Evolutionary conservation across 2,888 invertebrate species (phyloP).

Genomic region (Ichneumon xanthorius): DNA sequence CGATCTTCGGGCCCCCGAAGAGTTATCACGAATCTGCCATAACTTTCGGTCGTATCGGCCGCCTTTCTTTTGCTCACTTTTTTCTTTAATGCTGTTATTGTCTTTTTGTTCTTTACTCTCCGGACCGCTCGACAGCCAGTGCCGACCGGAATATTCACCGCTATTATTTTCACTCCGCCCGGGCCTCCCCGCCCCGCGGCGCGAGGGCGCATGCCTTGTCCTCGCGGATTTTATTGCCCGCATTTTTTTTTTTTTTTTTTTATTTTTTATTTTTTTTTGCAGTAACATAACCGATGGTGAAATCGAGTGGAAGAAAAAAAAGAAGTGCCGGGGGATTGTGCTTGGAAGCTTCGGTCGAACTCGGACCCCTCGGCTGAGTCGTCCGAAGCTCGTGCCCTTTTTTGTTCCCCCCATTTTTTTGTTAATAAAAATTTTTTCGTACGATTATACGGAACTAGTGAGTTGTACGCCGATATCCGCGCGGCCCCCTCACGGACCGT

Average conservation of each 20-base stretch:
- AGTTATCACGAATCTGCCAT: conserved; percentile 66
- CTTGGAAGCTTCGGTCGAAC: conserved; percentile 36
- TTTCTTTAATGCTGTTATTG: neutral
- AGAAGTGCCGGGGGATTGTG: conserved; percentile 44
- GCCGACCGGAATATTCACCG: conserved; percentile 62
- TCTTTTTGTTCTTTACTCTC: conserved; percentile 27
- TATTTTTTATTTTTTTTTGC: too few species aligned
- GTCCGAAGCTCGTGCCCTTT: conserved; percentile 25
- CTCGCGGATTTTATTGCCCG: conserved; percentile 66
- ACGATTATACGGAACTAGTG: conserved; percentile 30
- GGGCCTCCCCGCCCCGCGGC: conserved; percentile 23
- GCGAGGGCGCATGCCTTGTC: conserved; percentile 60
- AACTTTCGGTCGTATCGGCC: conserved; percentile 45
- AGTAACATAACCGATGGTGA: conserved; percentile 62
- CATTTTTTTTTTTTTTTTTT: conserved; percentile 44
- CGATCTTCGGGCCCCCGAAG: conserved; percentile 61
- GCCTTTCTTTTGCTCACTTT: conserved; percentile 26
- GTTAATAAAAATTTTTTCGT: conserved; percentile 18
- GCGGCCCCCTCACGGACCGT: conserved; percentile 24
- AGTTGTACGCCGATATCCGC: conserved; percentile 17
- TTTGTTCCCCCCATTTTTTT: neutral
- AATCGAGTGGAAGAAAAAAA: conserved; percentile 57
- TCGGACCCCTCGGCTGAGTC: conserved; percentile 30
- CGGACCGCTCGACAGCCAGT: conserved; percentile 49
- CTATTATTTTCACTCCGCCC: conserved; percentile 63